Conservation (phyloP, 2,888 invertebrate species). For the Caprella mutica region DNA sequence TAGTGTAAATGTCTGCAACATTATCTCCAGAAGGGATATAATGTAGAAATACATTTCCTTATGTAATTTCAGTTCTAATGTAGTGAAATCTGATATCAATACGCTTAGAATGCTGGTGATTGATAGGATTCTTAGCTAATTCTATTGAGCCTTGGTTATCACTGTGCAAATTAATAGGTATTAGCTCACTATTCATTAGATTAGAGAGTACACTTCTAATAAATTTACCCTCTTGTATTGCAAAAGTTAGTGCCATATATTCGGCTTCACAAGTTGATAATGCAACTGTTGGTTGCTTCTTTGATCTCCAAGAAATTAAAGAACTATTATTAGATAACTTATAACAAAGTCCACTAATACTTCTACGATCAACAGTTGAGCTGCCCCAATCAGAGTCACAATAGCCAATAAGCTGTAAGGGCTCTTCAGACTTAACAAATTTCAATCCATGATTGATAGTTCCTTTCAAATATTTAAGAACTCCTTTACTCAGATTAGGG, state of each 20-base stretch:
- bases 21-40: slow-evolving; percentile 3
- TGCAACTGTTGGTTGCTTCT: slow-evolving; percentile 7
- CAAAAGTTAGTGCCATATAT: too few species aligned
- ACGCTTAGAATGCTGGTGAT: slow-evolving; percentile 8
- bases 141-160: slow-evolving; percentile 16
- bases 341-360: background rate
- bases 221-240: too few species aligned
- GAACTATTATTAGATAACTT: background rate
- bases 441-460: background rate
- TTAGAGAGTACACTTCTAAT: too few species aligned
- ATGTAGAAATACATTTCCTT: too few species aligned
- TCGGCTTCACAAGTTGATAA: too few species aligned
- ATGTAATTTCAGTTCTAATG: too few species aligned
- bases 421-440: slow-evolving; percentile 1
- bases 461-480: slow-evolving; percentile 4
- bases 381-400: slow-evolving; percentile 2
- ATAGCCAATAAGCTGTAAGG: slow-evolving; percentile 3
- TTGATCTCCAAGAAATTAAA: slow-evolving; percentile 9
- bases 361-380: background rate
- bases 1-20: too few species aligned
- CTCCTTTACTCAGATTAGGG: background rate
- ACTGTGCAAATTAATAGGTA: too few species aligned
- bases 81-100: too few species aligned
- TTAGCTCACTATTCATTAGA: too few species aligned
- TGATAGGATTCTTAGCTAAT: slow-evolving; percentile 4